Evolutionary conservation across 2,888 invertebrate genomes (phyloP).

Genomic region (Philonicus albiceps): DNA sequence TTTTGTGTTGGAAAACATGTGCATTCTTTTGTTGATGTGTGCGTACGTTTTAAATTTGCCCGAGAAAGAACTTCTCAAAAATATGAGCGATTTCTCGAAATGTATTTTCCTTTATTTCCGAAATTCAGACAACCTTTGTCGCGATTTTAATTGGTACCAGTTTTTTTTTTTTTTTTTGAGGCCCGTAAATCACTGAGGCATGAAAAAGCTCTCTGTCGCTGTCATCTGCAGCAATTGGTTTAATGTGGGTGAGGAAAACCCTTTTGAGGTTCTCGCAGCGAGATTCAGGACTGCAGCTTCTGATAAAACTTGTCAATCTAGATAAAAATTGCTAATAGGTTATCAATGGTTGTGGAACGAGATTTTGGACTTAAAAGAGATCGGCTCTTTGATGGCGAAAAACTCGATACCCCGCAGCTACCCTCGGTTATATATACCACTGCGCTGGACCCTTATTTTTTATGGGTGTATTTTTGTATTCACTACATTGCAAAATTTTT

Average conservation of each 20-base stretch:
- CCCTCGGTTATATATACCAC: background rate
- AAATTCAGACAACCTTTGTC: background rate
- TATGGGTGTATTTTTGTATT: background rate
- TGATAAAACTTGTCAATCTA: background rate
- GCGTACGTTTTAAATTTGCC: background rate
- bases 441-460: background rate
- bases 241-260: background rate
- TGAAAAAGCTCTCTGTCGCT: background rate
- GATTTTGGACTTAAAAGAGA: background rate
- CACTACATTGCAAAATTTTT: background rate
- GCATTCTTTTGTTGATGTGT: constrained; percentile 8
- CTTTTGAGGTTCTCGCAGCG: background rate
- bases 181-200: background rate
- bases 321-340: background rate
- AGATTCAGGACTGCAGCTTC: background rate
- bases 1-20: constrained; percentile 21
- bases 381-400: background rate
- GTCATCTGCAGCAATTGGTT: background rate
- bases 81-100: background rate
- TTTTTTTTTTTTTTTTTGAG: background rate
- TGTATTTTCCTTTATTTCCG: background rate
- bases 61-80: background rate
- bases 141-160: background rate
- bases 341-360: background rate
- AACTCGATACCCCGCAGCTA: background rate